Evolutionary conservation across 2,888 invertebrate species (phyloP).

Genomic region (Calliscelio sp.): DNA sequence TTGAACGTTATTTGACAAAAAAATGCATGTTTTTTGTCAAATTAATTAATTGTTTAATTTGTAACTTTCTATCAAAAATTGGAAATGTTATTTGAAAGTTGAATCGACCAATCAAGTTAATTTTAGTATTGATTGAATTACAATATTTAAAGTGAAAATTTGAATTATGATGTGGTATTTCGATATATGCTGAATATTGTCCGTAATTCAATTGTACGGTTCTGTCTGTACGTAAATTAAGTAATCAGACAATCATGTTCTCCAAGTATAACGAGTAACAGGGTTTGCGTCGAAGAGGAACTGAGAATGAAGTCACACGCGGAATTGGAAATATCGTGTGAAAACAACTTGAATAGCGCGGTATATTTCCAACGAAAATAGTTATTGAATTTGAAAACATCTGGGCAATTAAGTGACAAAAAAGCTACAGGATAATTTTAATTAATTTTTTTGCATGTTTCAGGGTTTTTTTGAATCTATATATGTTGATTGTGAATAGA

Average conservation of each 20-base stretch:
- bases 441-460: constrained; percentile 57
- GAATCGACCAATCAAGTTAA: too few relatives aligned
- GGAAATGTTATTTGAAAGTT: too few relatives aligned
- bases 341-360: constrained; percentile 56
- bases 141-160: constrained; percentile 20
- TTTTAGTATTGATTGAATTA: constrained; percentile 21
- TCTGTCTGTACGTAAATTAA: constrained; percentile 62
- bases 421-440: constrained; percentile 52
- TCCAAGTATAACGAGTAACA: constrained; percentile 68
- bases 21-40: too few relatives aligned
- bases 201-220: constrained; percentile 55
- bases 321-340: constrained; percentile 67
- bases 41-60: too few relatives aligned
- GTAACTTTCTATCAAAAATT: too few relatives aligned
- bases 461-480: constrained; percentile 9
- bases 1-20: too few relatives aligned
- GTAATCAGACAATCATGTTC: constrained; percentile 71
- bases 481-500: constrained; percentile 40
- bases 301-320: constrained; percentile 60
- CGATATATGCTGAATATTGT: constrained; percentile 45
- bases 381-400: constrained; percentile 48
- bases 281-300: constrained; percentile 61
- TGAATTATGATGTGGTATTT: constrained; percentile 52
- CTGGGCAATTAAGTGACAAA: constrained; percentile 44
- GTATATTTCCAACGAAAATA: constrained; percentile 40